Conservation (phyloP, 2,888 invertebrate species). For the Pardosa pseudoannulata region DNA sequence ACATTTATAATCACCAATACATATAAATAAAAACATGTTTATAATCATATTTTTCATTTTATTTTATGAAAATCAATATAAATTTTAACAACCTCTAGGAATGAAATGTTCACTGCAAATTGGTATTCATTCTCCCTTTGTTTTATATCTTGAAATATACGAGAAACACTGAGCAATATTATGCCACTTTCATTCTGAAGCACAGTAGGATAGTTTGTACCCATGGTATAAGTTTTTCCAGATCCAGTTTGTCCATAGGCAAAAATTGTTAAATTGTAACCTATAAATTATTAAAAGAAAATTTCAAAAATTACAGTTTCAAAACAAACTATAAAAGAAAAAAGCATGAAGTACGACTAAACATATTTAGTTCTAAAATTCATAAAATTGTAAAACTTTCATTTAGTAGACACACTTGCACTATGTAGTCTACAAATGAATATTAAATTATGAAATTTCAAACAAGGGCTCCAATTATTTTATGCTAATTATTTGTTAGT, state of each 20-base stretch:
- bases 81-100: constrained; percentile 29
- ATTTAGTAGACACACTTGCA: no score
- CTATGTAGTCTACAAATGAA: no score
- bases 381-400: no score
- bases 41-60: not conserved
- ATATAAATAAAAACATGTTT: no score
- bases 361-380: no score
- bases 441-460: no score
- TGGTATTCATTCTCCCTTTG: not conserved
- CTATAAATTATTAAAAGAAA: constrained; percentile 80
- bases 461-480: no score
- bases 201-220: constrained; percentile 81
- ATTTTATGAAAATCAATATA: not conserved
- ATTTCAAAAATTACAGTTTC: not conserved
- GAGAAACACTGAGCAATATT: constrained; percentile 19
- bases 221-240: constrained; percentile 96
- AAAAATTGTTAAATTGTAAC: constrained; percentile 92
- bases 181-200: constrained; percentile 22
- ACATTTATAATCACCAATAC: no score
- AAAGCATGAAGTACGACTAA: not conserved
- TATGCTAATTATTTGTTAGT: no score
- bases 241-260: constrained; percentile 98
- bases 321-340: constrained; percentile 47
- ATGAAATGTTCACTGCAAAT: constrained; percentile 37
- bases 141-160: constrained; percentile 18